Evolutionary conservation across 2,888 invertebrate genomes (phyloP), one percentile per base, ranked within the genome.

Genomic region (Polyploca ridens): DNA sequence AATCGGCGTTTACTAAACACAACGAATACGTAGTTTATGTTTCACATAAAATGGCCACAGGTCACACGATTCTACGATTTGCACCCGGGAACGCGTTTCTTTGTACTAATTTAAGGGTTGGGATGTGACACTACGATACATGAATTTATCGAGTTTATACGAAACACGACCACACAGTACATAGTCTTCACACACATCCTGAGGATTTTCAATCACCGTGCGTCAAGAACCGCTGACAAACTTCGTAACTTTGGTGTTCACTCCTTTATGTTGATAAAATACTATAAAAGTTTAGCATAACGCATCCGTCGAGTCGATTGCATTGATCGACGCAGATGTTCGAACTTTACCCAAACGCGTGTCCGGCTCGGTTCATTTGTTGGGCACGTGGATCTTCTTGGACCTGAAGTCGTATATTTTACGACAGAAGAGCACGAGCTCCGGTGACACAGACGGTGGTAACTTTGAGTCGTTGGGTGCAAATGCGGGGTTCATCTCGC

Each of bases 341-440:
- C 66, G 65, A 76, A 74, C 73, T 73, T 75, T 71, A 74, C 75
- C 81, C 82, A 71, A 72, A 68, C 59, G 59, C 68, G 64, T 66
- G 54, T 60, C 62, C 57, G 27, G 19, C 35, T 46, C 57, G 58
- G 76, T 80, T 93, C 93, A 94, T 81, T 94, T 93, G 85, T 89
- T 91, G 62, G 91, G 91, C 14, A 89, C 87, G 72, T 91, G 91
- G 70, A 97, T 95, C 78, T 97, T 95, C 86, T 98, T 98, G 80
- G 98, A 97, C 77, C 98, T 96, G 94, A 98, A 98, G 93, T 99
- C 99, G 94, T 99, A 99, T 68, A 99, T 86, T 79, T 98, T 97
- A 62, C 98, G 96, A 91, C 99, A 99, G 94, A 99, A 98, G 88
- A 99, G 97, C 58, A 99, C 97, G 89, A 98, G 96, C 81, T 99